Evolutionary conservation across 2,888 invertebrate genomes (phyloP), one percentile per base, ranked within the genome.

Genomic region (Ditylenchus weischeri): DNA sequence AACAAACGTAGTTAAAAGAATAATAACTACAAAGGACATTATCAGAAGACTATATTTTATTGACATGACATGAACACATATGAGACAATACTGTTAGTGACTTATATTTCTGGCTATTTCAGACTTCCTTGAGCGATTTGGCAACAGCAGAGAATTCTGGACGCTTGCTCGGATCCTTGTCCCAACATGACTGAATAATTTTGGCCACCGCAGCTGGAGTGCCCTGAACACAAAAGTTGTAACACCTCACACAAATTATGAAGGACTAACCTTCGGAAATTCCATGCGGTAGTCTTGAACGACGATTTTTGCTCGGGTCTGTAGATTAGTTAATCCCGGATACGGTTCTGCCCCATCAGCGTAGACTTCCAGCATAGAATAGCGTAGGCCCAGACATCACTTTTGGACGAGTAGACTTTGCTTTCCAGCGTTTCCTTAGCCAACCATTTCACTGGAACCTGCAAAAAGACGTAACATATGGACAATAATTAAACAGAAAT

Each of bases 401-500:
- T 77, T 62, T 79, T 78, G 60, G 73, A 68, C 43, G 76, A 75
- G 64, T 79, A 79, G 66, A 79, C 64, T 61, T 75, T 75, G 43
- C 77, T 74, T 58, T 76, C 75, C 47, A 80, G 69, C 18, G 78
- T 78, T 61, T 80, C 79, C 6, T 76, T 76, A 15, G 79, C 78
- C 59, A 80, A 72, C 79, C 79, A 80, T 64, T 78, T 78, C 47
- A 80, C 76, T 6, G 79, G 79, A 23, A 79, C 78, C 65, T 75
- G 57, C 35, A 66, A 47, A 21, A 15, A n/a, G n/a, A n/a, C 38
- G 7, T 7, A 29, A n/a, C 18, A 15, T 48, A n/a, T 23, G n/a
- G 6, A 18, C 19, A 64, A 36, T 5, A 15, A 23, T 63, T 38
- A 11, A 38, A 6, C 38, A 8, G 38, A 38, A 11, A n/a, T n/a